phyloP scores from a whole-genome alignment of 2,797 vertebrate genomes.

The Oreortyx pictus region DNA sequence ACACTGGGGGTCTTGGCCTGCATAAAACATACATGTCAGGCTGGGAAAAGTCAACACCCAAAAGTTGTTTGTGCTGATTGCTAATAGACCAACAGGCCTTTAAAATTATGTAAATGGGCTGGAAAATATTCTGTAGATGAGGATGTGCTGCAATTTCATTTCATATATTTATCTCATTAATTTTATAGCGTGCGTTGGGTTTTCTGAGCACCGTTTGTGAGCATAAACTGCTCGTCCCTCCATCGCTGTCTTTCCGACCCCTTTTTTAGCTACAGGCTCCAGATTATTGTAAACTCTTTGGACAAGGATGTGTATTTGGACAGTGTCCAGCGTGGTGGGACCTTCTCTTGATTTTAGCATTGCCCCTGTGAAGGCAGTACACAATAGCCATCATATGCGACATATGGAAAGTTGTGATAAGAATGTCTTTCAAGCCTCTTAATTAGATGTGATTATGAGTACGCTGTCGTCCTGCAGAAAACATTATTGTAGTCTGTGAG shows the following conservation, averaged over 20 bases:
- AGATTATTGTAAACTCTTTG: not conserved
- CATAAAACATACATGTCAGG: not conserved
- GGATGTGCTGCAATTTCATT: not conserved
- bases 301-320: not conserved
- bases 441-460: not conserved
- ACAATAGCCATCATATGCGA: not conserved
- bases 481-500: not conserved
- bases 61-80: not conserved
- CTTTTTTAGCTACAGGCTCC: not conserved
- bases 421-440: conserved; percentile 7
- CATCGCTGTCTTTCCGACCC: not conserved
- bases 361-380: not conserved
- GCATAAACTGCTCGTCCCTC: not conserved
- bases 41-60: not conserved
- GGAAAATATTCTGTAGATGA: not conserved
- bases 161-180: not conserved
- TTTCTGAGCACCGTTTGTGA: not conserved
- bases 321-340: not conserved
- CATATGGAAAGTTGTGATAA: conserved; percentile 21
- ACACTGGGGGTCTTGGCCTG: not conserved
- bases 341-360: not conserved
- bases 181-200: not conserved
- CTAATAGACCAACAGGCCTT: not conserved
- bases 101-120: not conserved
- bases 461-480: conserved; percentile 8